Base-by-base conservation (phyloP, 1,140 invertebrate genomes). In the Caenorhabditis remanei region DNA sequence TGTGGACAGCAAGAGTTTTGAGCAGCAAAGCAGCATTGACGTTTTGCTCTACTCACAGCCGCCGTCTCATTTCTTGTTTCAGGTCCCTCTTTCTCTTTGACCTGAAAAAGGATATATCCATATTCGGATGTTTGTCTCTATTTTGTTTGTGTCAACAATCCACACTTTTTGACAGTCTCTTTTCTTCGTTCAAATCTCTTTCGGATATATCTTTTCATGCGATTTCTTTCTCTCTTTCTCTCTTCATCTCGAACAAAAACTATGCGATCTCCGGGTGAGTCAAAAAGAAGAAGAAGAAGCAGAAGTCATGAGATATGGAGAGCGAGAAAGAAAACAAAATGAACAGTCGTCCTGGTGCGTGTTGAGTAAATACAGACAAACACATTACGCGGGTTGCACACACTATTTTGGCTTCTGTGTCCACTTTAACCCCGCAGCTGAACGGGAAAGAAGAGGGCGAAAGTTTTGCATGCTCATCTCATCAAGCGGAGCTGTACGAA, bases 11-110 rank as follows among this genome's bases (percentile, higher is more conserved):
- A 89, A 43, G 58, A 82, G 75, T 87, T 88, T 40, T 88, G 87
- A 56, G 85, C 67, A 50, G 84, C 75, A 67, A 88, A 88, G 67
- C 88, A 89, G 63, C 88, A 89, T 84, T 89, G 88, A 56, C 88
- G 43, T 46, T 89, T 89, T 16, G 88, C 88, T 24, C 88, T 53
- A 32, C 83, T 84, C 21, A 88, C 75, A 4, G 84, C 84, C 19
- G 63, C 67, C 32, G 85, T 85, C 41, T 85, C 85, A 21, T 85
- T 85, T 53, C 71, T 79, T 24, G 71, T 79, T 46, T 79, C 71
- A 32, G 71, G 71, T 41, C 71, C 71, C 53, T 79, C 71, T 50
- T 65, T 75, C 56, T 85, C 85, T 67, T 85, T 85, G 55, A 79
- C 67, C 85, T 85, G 53, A 32, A 85, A 85, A 46, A 58, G 16